Base-by-base conservation (phyloP, 1,140 invertebrate genomes). In the Drosophila sulfurigaster region DNA sequence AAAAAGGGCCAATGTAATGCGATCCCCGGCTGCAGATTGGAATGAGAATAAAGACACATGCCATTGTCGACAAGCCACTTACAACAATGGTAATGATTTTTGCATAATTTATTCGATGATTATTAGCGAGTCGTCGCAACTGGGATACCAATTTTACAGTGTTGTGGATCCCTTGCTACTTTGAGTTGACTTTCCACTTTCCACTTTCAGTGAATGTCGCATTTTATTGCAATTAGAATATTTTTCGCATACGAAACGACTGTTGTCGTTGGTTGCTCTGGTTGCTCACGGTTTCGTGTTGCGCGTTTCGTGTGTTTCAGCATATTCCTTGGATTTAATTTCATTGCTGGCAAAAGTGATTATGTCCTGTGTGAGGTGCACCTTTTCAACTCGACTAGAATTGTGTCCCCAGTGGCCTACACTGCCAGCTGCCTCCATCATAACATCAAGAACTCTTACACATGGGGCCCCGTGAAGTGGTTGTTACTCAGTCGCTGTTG, bases 101-200 rank as follows among this genome's bases (percentile, higher is more conserved):
- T 86, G 82, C 85, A 88, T 88, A 85, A 88, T 88, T 88, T 85
- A 88, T 88, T 89, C 85, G 85, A 85, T 89, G 85, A 88, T 85
- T 88, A 85, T 88, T 89, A 89, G 81, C 79, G 67, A 71, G 80
- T 69, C 70, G 64, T 28, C 38, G 70, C 56, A 52, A 68, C 63
- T 43, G 43, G 51, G 75, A 78, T 63, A 70, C 65, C 68, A 38
- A 59, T 77, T 86, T 75, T 63, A 56, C 63, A 79, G 75, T 77
- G 72, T 49, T 15, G 81, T 58, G 62, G 66, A 63, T 10, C 48
- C 43, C 59, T 3, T 25, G 51, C 51, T 59, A 65, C 69, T 5
- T 86, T 60, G 28, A 13, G 3, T 4, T 25, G 20, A 25, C 20
- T 25, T 25, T 28, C 38, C 13, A 3, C 5, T 7, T 32, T 32